Conservation (phyloP, 1,140 invertebrate species). For the Papilio dardanus region DNA sequence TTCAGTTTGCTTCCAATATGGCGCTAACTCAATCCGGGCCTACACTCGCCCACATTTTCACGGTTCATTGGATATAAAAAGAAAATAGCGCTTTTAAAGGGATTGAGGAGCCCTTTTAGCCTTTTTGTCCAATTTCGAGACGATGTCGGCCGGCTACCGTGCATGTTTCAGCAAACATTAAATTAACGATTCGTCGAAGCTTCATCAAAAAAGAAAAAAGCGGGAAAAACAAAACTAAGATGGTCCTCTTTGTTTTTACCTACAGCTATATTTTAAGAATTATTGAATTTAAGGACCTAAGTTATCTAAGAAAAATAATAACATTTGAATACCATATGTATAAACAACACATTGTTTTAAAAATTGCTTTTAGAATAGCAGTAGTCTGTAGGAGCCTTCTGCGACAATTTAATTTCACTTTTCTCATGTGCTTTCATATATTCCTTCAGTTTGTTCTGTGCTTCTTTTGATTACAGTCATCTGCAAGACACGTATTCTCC, state of each 20-base stretch:
- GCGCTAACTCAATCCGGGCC: conserved; percentile 65
- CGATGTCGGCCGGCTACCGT: conserved; percentile 50
- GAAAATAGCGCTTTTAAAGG: conserved; percentile 75
- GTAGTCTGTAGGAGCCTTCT: background rate
- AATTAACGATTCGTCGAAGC: conserved; percentile 62
- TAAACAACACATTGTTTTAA: background rate
- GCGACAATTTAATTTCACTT: background rate
- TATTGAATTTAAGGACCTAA: background rate
- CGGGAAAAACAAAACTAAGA: conserved; percentile 17
- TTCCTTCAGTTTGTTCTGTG: background rate
- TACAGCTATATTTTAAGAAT: background rate
- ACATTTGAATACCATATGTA: background rate
- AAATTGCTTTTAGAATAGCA: background rate
- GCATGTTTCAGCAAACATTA: conserved; percentile 67
- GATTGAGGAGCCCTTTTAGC: conserved; percentile 65
- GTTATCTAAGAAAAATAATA: too few relatives aligned
- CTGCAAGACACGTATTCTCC: background rate
- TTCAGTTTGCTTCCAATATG: conserved; percentile 55
- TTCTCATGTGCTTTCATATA: background rate
- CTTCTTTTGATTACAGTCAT: background rate
- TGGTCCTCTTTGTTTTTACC: background rate
- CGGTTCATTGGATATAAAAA: conserved; percentile 76
- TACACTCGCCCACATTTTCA: conserved; percentile 71
- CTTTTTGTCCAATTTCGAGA: conserved; percentile 62
- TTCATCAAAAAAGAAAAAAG: conserved; percentile 23